Evolutionary conservation across 2,113 vertebrate genomes (phyloP), one percentile per base, ranked within the genome.

Genomic region (Elgaria multicarinata): DNA sequence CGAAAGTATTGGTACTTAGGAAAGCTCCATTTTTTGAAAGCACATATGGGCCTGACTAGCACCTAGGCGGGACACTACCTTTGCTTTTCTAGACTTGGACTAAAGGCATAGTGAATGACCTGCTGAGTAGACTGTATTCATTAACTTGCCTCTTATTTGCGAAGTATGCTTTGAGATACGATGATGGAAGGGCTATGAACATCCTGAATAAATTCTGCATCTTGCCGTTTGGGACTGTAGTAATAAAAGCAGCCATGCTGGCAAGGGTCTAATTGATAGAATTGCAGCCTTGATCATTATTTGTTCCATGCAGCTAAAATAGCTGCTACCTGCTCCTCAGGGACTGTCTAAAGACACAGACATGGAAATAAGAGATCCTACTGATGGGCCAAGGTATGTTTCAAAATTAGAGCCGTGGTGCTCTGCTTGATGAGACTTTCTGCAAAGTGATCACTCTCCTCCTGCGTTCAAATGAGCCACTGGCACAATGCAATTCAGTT

Each of bases 361-460:
- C 36, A 22, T 67, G 71, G 58, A 77, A 77, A 42, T 33, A 83
- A 76, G 66, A 78, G 24, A 46, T 75, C 33, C 16, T 87, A n/a
- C 55, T 76, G 79, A 79, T 74, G 33, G 79, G 46, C 31, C 8
- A 4, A 0, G 8, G 26, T 76, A 62, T 42, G 42, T 86, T 76
- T 88, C 81, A 93, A 92, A 91, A 91, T 64, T 31, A 58, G 74
- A 84, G 0, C 31, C 33, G 64, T 67, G 93, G 90, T 92, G 3
- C 4, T 88, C 42, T 46, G 66, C 81, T 82, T 92, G 5, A 22
- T 64, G 75, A 71, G 83, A 39, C 5, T 89, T 74, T 92, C 33
- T 42, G 82, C 81, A 69, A 39, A 87, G 67, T 72, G 1, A 83
- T 86, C 78, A 80, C 0, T 28, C 85, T 93, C 85, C 86, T 72